Conservation (phyloP, 2,888 invertebrate species). For the Spicauda simplicius region DNA sequence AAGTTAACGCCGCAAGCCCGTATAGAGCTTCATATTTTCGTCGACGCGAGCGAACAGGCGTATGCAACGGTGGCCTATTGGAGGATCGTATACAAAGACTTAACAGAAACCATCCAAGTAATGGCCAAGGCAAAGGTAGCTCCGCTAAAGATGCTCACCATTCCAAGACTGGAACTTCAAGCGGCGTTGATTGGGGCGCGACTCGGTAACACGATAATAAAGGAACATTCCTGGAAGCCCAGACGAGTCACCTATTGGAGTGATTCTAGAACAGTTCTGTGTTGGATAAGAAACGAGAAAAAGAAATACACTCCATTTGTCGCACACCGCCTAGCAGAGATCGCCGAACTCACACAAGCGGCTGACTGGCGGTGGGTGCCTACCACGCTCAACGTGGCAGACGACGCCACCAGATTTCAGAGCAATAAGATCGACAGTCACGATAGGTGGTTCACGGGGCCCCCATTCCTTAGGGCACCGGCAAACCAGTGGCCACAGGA, state of each 20-base stretch:
- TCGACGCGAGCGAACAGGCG: conserved; percentile 30
- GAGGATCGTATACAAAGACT: background rate
- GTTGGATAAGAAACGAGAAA: conserved; percentile 37
- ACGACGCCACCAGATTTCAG: too few relatives aligned
- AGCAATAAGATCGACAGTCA: too few relatives aligned
- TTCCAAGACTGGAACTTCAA: conserved; percentile 26
- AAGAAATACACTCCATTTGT: conserved; percentile 10
- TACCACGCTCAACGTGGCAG: background rate
- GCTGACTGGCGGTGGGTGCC: conserved; percentile 16
- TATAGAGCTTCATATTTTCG: conserved; percentile 40
- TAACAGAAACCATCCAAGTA: background rate
- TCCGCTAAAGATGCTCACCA: conserved; percentile 12
- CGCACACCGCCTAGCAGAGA: too few relatives aligned
- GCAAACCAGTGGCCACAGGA: too few relatives aligned
- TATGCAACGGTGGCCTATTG: conserved; percentile 24
- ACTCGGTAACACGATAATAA: conserved; percentile 27
- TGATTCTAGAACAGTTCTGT: conserved; percentile 35
- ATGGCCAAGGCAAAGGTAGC: conserved; percentile 21
- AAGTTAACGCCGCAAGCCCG: conserved; percentile 37
- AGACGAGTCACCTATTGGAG: conserved; percentile 34
- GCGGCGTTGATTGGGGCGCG: conserved; percentile 21
- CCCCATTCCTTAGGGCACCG: too few relatives aligned
- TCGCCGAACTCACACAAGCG: background rate
- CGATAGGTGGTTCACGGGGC: too few relatives aligned
- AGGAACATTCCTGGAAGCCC: conserved; percentile 24